Conservation (phyloP, 2,888 invertebrate species). For the Sphaerophoria rueppellii region DNA sequence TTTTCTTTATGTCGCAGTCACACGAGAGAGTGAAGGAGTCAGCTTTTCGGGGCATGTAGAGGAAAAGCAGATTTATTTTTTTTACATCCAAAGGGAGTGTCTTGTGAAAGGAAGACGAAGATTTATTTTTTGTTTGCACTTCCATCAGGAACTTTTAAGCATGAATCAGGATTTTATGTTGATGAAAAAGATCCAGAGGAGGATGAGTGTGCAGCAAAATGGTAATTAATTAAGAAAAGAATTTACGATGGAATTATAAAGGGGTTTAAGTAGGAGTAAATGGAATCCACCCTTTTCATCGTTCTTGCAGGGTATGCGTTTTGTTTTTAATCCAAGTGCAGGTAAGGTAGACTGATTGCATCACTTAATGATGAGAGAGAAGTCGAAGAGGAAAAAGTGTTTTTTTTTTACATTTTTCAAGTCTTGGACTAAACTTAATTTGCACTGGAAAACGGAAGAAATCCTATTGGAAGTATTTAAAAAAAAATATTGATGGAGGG, state of each 20-base stretch:
- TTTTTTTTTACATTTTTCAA: no score
- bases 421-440: no score
- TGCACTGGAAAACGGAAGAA: no score
- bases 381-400: no score
- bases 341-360: not conserved
- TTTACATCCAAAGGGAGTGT: not conserved
- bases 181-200: not conserved
- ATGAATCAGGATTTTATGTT: constrained; percentile 2
- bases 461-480: no score
- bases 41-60: not conserved
- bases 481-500: no score
- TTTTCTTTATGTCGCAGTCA: not conserved
- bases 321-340: not conserved
- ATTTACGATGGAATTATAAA: not conserved
- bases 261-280: not conserved
- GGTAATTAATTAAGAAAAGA: constrained; percentile 6
- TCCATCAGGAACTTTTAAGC: not conserved
- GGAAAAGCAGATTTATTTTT: not conserved
- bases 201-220: not conserved
- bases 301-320: not conserved
- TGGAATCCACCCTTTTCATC: not conserved
- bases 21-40: not conserved
- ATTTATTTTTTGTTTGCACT: not conserved
- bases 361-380: no score
- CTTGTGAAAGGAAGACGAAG: not conserved